These are phyloP conservation scores for Mechanitis messenoides DNA, from an alignment of 2,888 invertebrate genomes.

Conservation along the genomic window DNA sequence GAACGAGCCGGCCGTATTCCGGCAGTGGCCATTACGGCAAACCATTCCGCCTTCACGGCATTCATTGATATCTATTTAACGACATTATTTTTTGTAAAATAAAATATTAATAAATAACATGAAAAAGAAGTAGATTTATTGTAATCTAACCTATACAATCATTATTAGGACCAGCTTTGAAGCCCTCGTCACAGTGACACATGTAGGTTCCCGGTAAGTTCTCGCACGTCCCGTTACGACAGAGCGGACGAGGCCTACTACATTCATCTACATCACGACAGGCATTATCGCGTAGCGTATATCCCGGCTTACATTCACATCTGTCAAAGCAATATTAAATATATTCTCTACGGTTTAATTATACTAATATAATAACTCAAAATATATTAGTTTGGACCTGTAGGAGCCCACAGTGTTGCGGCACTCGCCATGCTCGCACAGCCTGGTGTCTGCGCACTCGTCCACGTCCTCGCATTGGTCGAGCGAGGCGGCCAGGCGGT, in stretches of 20 bases:
- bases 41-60: constrained; percentile 89
- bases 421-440: constrained; percentile 87
- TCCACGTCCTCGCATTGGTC: constrained; percentile 83
- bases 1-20: constrained; percentile 87
- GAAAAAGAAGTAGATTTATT: background rate
- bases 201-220: constrained; percentile 83
- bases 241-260: constrained; percentile 81
- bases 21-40: constrained; percentile 90
- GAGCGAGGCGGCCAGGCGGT: constrained; percentile 75
- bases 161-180: constrained; percentile 85
- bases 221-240: constrained; percentile 86
- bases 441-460: constrained; percentile 82
- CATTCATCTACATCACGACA: constrained; percentile 87
- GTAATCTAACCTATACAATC: constrained; percentile 82
- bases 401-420: constrained; percentile 87
- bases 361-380: background rate
- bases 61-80: constrained; percentile 82
- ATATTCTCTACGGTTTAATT: no score
- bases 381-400: constrained; percentile 52
- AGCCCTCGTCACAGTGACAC: constrained; percentile 85
- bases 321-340: constrained; percentile 32
- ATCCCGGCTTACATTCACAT: constrained; percentile 86
- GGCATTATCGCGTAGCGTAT: constrained; percentile 75
- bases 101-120: background rate
- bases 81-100: constrained; percentile 9